Conservation (phyloP, 2,797 vertebrate species). For the Babyrousa celebensis region DNA sequence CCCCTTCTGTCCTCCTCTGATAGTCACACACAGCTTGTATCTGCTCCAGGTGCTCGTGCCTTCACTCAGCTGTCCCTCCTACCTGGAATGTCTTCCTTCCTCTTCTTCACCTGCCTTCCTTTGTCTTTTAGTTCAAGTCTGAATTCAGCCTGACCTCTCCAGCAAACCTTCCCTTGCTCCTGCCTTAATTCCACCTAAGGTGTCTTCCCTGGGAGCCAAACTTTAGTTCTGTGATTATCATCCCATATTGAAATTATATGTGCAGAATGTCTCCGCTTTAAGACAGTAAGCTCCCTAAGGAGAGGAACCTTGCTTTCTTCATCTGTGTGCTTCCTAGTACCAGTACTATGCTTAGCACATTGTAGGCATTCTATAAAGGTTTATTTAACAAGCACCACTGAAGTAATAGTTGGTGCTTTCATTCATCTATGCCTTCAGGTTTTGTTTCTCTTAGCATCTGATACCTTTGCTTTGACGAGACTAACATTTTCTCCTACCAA, state of each 20-base stretch:
- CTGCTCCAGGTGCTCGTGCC: neutral
- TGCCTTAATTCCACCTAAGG: neutral
- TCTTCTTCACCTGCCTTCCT: neutral
- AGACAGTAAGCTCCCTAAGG: neutral
- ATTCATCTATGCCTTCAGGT: neutral
- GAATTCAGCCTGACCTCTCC: neutral
- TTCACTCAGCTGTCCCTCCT: neutral
- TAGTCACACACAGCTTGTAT: neutral
- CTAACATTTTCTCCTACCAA: conserved; percentile 43
- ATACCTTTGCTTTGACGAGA: conserved; percentile 29
- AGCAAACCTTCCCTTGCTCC: neutral
- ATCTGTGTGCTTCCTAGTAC: neutral
- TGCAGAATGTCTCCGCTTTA: neutral
- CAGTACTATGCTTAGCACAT: neutral
- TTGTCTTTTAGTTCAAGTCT: neutral
- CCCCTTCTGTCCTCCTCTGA: neutral
- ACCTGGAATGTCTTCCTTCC: neutral
- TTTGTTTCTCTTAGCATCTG: conserved; percentile 44
- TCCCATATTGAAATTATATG: neutral
- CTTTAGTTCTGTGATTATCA: neutral
- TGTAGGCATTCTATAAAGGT: neutral
- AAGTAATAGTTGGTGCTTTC: neutral
- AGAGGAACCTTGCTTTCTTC: neutral
- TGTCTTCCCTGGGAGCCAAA: neutral
- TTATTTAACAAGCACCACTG: neutral